Evolutionary conservation across 2,113 vertebrate species (phyloP), one percentile per base, ranked within the genome.

Genomic region (Burhinus bistriatus): DNA sequence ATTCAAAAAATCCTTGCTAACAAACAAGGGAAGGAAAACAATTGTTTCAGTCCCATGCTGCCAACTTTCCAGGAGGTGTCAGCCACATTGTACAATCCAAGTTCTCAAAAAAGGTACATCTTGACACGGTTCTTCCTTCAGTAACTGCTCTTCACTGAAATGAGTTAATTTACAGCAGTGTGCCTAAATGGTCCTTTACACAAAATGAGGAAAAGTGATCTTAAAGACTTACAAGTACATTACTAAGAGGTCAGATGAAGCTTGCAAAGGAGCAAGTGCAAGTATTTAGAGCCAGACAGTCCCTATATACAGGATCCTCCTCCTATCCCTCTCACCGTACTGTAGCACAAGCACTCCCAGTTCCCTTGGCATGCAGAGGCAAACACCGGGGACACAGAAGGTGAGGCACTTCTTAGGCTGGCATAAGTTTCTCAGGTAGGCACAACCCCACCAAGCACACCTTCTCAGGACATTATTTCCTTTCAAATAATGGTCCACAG

Each of bases 1-100:
- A 77, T 92, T 94, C 73, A 83, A 95, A 68, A 96, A 94, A 87
- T 69, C 77, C 78, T 83, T 80, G 44, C 73, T 87, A 95, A 94
- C 75, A 96, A 97, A 97, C 70, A 89, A 91, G 91, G 84, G 93
- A 97, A 97, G 87, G 89, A 95, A 96, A 95, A 91, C 81, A 91
- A 94, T 80, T 91, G 78, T 84, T 97, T 91, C 61, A 42, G 62
- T 72, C 42, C 22, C 49, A 45, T 5, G 55, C 71, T 95, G 89
- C 83, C 81, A 83, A 65, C 85, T 97, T 95, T 95, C 94, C 87
- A 97, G 85, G 79, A 95, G 94, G 80, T 96, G 92, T 96, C 96
- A 97, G 93, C 61, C 81, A 82, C 2, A 11, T 77, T 80, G 83
- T 83, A 91, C 52, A 93, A 66, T 40, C 23, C 29, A 54, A 68